These are phyloP conservation scores for Knipowitschia caucasica DNA, from an alignment of 2,797 vertebrate species.

Conservation along the genomic window DNA sequence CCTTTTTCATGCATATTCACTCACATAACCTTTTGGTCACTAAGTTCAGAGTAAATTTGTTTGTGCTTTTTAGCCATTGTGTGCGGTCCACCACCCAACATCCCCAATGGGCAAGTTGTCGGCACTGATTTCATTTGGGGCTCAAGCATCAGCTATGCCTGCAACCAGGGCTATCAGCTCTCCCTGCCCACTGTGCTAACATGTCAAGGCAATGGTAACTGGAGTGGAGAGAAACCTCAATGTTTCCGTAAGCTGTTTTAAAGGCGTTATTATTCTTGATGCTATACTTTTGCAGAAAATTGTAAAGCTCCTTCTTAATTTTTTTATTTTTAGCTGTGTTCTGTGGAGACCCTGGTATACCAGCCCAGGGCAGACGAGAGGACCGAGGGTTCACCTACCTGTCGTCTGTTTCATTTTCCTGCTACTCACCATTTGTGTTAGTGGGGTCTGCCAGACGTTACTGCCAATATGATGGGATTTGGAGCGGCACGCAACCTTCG, in stretches of 20 bases:
- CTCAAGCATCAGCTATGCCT: constrained; percentile 89
- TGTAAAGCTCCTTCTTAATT: constrained; percentile 2
- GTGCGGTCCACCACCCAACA: constrained; percentile 81
- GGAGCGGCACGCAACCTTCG: constrained; percentile 96
- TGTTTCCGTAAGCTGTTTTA: constrained; percentile 88
- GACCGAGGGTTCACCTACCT: constrained; percentile 95
- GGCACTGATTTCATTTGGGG: constrained; percentile 94
- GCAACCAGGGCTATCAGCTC: constrained; percentile 96
- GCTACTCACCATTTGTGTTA: constrained; percentile 83
- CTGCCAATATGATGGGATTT: constrained; percentile 92
- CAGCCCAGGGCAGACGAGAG: constrained; percentile 85
- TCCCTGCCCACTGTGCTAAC: constrained; percentile 92
- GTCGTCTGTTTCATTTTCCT: constrained; percentile 92
- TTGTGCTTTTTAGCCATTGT: constrained; percentile 78
- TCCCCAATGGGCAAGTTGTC: constrained; percentile 91
- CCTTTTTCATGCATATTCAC: not conserved
- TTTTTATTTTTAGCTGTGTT: constrained; percentile 83
- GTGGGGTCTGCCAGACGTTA: constrained; percentile 90
- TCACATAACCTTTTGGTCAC: not conserved
- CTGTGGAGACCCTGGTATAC: constrained; percentile 93
- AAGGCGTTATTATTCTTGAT: not conserved
- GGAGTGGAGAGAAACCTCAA: constrained; percentile 93
- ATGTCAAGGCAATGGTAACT: constrained; percentile 92
- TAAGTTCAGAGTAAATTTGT: not conserved
- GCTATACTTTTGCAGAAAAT: not conserved